Conservation (phyloP, 2,113 vertebrate genomes). For the Capreolus pygargus region DNA sequence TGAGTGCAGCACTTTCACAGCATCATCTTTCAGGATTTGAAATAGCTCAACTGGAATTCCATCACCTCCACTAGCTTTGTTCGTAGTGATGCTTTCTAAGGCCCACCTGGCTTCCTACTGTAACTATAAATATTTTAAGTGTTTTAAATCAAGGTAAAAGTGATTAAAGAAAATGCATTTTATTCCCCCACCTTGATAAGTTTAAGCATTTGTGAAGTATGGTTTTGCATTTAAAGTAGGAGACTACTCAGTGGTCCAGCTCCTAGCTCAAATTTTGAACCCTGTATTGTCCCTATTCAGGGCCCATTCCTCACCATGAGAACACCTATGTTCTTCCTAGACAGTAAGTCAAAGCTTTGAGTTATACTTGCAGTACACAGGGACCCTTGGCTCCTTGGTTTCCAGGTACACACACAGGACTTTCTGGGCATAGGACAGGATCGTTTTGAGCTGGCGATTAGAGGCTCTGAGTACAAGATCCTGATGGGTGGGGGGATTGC, state of each 20-base stretch:
- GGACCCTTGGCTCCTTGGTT: neutral
- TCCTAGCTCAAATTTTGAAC: neutral
- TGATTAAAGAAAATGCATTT: neutral
- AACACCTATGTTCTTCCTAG: neutral
- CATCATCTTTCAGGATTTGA: too few relatives aligned
- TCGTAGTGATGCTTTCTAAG: too few relatives aligned
- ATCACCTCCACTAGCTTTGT: too few relatives aligned
- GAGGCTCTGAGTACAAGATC: neutral
- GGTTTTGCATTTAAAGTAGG: neutral
- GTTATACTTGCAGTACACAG: neutral
- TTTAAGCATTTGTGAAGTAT: neutral
- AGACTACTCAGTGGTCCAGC: neutral
- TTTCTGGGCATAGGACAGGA: neutral
- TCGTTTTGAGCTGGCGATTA: neutral
- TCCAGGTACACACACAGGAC: neutral
- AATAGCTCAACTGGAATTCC: too few relatives aligned
- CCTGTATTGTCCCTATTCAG: neutral
- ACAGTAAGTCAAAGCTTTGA: neutral
- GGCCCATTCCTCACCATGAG: neutral
- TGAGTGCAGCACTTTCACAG: too few relatives aligned
- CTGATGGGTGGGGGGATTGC: neutral
- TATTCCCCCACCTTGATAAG: neutral
- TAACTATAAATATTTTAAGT: neutral
- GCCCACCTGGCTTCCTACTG: too few relatives aligned
- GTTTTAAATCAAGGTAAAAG: neutral